Conservation (phyloP, 2,888 invertebrate genomes). For the Drosophila tripunctata region DNA sequence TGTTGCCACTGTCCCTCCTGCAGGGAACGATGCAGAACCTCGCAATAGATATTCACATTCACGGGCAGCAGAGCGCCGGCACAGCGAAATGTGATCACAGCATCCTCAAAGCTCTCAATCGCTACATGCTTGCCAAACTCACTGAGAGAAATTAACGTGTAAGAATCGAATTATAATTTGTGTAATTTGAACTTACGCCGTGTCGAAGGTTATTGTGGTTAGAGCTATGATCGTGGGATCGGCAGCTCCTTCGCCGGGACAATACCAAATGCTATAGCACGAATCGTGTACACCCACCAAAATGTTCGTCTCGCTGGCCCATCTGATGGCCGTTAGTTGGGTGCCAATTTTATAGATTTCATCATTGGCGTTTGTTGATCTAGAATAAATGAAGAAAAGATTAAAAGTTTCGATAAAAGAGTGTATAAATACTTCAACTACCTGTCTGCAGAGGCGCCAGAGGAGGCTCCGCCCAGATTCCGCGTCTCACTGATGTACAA, state of each 20-base stretch:
- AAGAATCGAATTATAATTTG: neutral
- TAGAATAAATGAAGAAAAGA: neutral
- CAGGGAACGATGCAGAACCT: conserved; percentile 88
- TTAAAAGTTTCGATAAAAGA: neutral
- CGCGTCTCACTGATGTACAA: conserved; percentile 89
- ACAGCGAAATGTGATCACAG: conserved; percentile 92
- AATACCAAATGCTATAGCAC: conserved; percentile 92
- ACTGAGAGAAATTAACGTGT: conserved; percentile 84
- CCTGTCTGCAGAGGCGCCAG: neutral
- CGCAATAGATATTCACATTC: conserved; percentile 83
- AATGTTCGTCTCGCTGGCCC: conserved; percentile 91
- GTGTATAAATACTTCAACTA: too few relatives aligned
- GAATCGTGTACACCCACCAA: conserved; percentile 92
- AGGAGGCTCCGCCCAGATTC: conserved; percentile 59
- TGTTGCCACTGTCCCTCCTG: conserved; percentile 92
- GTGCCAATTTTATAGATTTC: conserved; percentile 84
- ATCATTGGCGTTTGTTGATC: conserved; percentile 44
- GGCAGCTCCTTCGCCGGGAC: conserved; percentile 89
- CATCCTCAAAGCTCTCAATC: conserved; percentile 92
- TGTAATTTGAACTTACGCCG: conserved; percentile 78
- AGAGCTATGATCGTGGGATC: conserved; percentile 89
- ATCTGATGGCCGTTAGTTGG: conserved; percentile 85
- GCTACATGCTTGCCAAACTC: conserved; percentile 95
- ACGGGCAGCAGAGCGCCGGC: conserved; percentile 92
- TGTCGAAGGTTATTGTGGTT: conserved; percentile 86